Conservation (phyloP, 2,797 vertebrate genomes). For the Leucoraja ocellata region DNA sequence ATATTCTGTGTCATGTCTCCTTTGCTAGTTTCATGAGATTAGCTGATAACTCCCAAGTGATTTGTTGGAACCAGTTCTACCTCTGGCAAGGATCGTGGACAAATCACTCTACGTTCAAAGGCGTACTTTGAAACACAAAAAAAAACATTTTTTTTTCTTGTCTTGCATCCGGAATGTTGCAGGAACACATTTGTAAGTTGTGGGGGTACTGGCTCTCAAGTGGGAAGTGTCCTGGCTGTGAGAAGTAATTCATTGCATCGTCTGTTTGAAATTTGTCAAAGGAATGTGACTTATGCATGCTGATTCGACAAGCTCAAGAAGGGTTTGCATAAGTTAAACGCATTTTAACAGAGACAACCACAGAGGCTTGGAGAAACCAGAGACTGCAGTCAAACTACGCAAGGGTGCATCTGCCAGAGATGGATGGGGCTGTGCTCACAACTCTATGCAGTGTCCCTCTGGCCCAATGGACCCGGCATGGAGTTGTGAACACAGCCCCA, state of each 20-base stretch:
- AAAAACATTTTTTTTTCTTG: background rate
- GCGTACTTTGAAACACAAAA: background rate
- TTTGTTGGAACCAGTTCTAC: background rate
- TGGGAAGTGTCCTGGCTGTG: background rate
- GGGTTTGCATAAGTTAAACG: background rate
- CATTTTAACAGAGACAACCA: too few species aligned
- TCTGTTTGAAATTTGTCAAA: background rate
- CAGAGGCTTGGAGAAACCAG: too few species aligned
- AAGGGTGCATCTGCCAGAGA: too few species aligned
- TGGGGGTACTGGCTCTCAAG: background rate
- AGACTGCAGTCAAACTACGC: too few species aligned
- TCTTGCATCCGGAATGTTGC: background rate
- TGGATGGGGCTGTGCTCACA: too few species aligned
- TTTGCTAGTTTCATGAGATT: background rate
- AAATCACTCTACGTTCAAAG: background rate
- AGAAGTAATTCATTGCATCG: background rate
- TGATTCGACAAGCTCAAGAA: background rate
- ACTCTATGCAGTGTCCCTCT: too few species aligned
- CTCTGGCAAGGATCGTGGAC: background rate
- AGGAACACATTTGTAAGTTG: background rate
- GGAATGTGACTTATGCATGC: background rate
- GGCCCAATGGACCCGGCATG: too few species aligned
- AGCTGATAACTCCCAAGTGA: background rate
- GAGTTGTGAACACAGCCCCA: too few species aligned
- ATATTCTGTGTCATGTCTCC: background rate